phyloP scores from a whole-genome alignment of 2,113 vertebrate genomes.

The Ptychochromis oligacanthus region DNA sequence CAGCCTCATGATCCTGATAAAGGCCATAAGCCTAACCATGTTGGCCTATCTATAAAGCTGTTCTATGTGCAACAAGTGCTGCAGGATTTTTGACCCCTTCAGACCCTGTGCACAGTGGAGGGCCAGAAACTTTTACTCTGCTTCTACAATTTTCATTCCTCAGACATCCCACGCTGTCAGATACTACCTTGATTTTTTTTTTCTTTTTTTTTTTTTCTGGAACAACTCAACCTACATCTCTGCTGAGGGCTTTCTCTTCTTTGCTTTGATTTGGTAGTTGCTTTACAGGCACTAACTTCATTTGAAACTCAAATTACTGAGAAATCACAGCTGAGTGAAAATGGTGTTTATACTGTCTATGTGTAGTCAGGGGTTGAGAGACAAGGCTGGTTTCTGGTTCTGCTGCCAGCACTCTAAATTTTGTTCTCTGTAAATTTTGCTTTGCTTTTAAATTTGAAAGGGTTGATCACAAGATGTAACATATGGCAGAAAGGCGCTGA shows the following conservation, averaged over 20 bases:
- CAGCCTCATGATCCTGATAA: neutral
- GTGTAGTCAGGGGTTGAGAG: neutral
- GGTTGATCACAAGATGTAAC: neutral
- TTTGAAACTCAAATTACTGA: conserved; percentile 21
- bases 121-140: neutral
- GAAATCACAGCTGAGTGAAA: neutral
- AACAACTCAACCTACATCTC: neutral
- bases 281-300: neutral
- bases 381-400: neutral
- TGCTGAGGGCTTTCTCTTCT: neutral
- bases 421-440: neutral
- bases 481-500: neutral
- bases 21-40: neutral
- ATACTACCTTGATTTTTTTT: neutral
- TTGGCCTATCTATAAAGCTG: neutral
- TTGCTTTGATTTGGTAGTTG: neutral
- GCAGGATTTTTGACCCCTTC: neutral
- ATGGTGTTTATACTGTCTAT: neutral
- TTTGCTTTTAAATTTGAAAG: neutral
- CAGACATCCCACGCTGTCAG: neutral
- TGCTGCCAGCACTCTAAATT: neutral
- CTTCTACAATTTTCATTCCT: neutral
- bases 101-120: neutral
- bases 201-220: neutral
- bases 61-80: neutral